Percentiles rank a stretch among this genome's conserved stretches.
Conservation (phyloP, 2,797 vertebrate species). For the Psittacula derbiana region DNA sequence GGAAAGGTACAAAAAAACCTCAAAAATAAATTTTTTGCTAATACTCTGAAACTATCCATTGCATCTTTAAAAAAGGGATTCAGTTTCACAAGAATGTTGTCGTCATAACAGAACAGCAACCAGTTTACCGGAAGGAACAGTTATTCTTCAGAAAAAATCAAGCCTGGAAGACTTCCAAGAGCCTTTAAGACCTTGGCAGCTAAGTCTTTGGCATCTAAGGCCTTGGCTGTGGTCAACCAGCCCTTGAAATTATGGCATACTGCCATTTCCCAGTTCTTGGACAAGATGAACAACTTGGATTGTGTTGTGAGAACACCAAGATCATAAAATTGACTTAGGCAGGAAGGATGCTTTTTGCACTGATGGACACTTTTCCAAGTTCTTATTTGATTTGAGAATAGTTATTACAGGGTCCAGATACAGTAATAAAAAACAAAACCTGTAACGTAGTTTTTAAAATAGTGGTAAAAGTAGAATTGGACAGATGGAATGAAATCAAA, state of each 20-base stretch:
- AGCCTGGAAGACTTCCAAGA: slow-evolving; percentile 39
- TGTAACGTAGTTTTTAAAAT: neutral
- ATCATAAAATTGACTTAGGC: slow-evolving; percentile 1
- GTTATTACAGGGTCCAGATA: neutral
- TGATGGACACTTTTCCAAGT: neutral
- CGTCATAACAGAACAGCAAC: slow-evolving; percentile 44
- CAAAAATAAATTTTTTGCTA: neutral
- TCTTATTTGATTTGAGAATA: neutral
- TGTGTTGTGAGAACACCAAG: slow-evolving; percentile 9
- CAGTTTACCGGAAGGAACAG: slow-evolving; percentile 29
- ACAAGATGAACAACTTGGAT: slow-evolving; percentile 7
- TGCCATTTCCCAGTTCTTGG: slow-evolving; percentile 56
- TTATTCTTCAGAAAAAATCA: slow-evolving; percentile 51
- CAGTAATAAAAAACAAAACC: neutral
- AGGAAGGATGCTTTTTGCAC: neutral
- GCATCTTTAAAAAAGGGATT: neutral
- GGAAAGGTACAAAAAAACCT: neutral
- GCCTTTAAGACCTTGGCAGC: slow-evolving; percentile 27
- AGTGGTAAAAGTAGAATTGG: neutral
- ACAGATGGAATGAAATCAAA: neutral
- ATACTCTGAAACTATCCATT: neutral
- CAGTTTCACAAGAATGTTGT: slow-evolving; percentile 27
- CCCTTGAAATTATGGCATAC: slow-evolving; percentile 32
- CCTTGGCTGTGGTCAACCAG: slow-evolving; percentile 44
- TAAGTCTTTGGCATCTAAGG: slow-evolving; percentile 11